Base-by-base conservation (phyloP, 2,113 vertebrate species). In the Lophura nycthemera region DNA sequence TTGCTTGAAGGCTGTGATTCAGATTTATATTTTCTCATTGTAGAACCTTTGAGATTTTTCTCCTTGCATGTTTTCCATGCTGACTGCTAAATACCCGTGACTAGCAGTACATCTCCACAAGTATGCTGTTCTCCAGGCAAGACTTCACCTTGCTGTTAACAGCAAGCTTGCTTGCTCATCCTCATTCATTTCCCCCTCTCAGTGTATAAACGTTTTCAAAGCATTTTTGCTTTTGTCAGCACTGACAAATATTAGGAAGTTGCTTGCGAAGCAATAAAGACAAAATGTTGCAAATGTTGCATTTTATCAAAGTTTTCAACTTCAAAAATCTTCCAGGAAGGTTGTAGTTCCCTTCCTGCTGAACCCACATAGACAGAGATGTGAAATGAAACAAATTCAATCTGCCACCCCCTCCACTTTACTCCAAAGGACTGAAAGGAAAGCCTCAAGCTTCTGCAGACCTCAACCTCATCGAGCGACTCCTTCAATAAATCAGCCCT, bases 401-500 rank as follows among this genome's bases (percentile, higher is more conserved):
- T 17, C 47, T 78, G 70, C 54, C 52, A 78, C 57, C 80, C 57
- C 52, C 34, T 90, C 90, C 61, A 0, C 72, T 47, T n/a, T 19
- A 13, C 4, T 18, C 73, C 73, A 52, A 9, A 61, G 77, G 59
- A 10, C 2, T 18, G 70, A 85, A 66, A 75, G 75, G 57, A 93
- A 82, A 94, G 48, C 66, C 88, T 86, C 5, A 13, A 88, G 86
- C 76, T 40, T 12, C 38, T 81, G 92, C 77, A 89, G 88, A 75
- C 57, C 70, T 81, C 47, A 65, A 92, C n/a, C 38, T 82, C 43
- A 2, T 86, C 7, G 6, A 75, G 87, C 89, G 81, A 59, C 42
- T 81, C 29, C 76, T 47, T 12, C 90, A 92, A 84, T 94, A 90
- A 92, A 94, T 90, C 90, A 93, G 77, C 73, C 43, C 73, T 91